Evolutionary conservation across 2,797 vertebrate species (phyloP), one percentile per base, ranked within the genome.

Genomic region (Sebastes kiyomatsui): DNA sequence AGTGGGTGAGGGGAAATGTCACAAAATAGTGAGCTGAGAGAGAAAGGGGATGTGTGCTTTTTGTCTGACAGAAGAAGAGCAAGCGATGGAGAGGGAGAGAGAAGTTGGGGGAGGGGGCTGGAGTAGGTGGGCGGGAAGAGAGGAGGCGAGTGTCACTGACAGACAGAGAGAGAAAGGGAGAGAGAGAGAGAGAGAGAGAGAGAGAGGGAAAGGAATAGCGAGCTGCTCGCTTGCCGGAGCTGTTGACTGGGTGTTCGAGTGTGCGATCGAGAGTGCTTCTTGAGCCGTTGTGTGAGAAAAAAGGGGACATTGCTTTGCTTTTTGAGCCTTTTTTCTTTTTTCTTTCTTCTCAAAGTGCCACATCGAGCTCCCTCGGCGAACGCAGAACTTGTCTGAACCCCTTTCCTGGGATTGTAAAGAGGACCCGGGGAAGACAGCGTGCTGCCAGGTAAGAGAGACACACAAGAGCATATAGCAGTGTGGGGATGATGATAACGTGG

Each of bases 101-200:
- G 82, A 42, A 83, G 72, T 18, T 32, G 80, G 87, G 92, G 93
- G 92, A 87, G 93, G 94, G 90, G 89, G 88, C 87, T 93, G 87
- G 93, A 93, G 92, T 88, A 90, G 91, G 93, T 94, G 92, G 94
- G 94, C 88, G 94, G 94, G 93, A 88, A 93, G 85, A 94, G 91
- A 90, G 85, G 81, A 91, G 85, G 91, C 78, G 82, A 88, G 91
- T 92, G 92, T 91, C 86, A 88, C 75, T 74, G 88, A 91, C 9
- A 67, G 78, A 81, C 67, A 88, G 81, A 81, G 87, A 82, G 83
- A 65, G 59, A 81, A 78, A 73, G 70, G 76, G 28, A 28, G 28
- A 88, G 86, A 81, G 73, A 58, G 75, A 77, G 54, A 32, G 77
- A 73, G 79, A 66, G 71, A 71, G 59, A 20, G 6, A 55, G 64